A percentile compares a stretch with the other conserved stretches of the same genome.
Evolutionary conservation across 1,140 invertebrate species (phyloP).

Genomic region (Tetragnatha versicolor): DNA sequence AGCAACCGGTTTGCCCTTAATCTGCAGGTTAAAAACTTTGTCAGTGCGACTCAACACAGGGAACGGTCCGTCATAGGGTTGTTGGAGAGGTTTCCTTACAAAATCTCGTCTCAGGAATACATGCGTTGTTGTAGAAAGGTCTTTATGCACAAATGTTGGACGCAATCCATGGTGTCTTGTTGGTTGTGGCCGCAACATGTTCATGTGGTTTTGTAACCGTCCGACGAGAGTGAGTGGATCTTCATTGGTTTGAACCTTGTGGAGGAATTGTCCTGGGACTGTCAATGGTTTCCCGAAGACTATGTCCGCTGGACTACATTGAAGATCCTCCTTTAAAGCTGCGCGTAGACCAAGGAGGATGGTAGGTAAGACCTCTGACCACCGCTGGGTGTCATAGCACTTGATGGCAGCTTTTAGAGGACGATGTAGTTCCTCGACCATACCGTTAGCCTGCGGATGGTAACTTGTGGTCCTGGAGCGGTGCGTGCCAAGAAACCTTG

Average conservation of each 20-base stretch:
- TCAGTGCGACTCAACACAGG: background rate
- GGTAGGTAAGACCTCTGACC: conserved; percentile 62
- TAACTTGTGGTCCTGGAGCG: conserved; percentile 33
- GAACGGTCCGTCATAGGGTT: conserved; percentile 5
- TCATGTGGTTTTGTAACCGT: conserved; percentile 6
- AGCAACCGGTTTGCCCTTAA: background rate
- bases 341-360: conserved; percentile 61
- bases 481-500: conserved; percentile 26
- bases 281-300: conserved; percentile 56
- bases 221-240: background rate
- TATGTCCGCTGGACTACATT: conserved; percentile 54
- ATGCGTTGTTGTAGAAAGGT: background rate
- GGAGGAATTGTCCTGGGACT: conserved; percentile 56
- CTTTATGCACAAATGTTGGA: background rate
- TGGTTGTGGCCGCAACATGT: background rate
- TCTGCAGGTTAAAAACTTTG: background rate
- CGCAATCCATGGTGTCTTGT: background rate
- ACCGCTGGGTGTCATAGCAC: conserved; percentile 55
- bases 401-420: conserved; percentile 62
- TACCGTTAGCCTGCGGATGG: conserved; percentile 62
- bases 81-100: background rate
- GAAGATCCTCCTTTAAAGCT: conserved; percentile 60
- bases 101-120: background rate
- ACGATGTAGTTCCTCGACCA: conserved; percentile 63
- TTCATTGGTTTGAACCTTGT: background rate